phyloP scores from a whole-genome alignment of 2,113 vertebrate species.

The Zosterops hypoxanthus region DNA sequence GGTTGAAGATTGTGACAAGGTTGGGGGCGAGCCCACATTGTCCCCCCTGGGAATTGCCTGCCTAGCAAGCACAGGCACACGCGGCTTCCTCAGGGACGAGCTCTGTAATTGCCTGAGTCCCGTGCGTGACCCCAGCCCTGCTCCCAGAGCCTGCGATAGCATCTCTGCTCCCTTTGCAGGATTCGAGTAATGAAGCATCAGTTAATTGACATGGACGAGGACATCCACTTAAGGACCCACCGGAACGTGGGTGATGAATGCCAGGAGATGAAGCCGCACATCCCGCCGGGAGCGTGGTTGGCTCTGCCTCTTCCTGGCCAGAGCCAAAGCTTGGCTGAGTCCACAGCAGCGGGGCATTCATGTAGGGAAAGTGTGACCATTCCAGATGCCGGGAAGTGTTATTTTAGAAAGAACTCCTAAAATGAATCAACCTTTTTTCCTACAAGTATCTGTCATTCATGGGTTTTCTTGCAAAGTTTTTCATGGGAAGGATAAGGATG shows the following conservation, averaged over 20 bases:
- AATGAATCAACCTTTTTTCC: neutral
- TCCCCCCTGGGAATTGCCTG: neutral
- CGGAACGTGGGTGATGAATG: slow-evolving; percentile 26
- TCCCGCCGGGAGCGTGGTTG: accelerated
- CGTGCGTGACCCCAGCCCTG: neutral
- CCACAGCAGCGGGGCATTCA: accelerated
- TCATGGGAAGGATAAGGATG: neutral
- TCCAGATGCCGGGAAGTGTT: neutral
- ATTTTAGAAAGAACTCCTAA: neutral
- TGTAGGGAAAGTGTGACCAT: neutral
- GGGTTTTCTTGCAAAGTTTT: neutral
- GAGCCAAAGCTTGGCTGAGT: neutral
- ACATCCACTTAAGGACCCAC: slow-evolving; percentile 32
- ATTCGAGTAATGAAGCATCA: slow-evolving; percentile 4
- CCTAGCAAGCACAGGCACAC: neutral
- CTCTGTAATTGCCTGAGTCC: neutral
- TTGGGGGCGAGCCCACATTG: neutral
- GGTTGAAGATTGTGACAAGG: neutral
- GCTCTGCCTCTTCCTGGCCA: neutral
- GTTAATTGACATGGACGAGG: slow-evolving; percentile 59
- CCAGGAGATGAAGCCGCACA: neutral
- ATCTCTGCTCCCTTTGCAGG: neutral
- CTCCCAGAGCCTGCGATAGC: neutral
- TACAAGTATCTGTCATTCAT: neutral
- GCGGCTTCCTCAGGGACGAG: accelerated